Percentiles rank a stretch among this genome's conserved stretches.
These are phyloP conservation scores for Timema cristinae DNA, from an alignment of 2,888 invertebrate genomes.

Conservation along the genomic window DNA sequence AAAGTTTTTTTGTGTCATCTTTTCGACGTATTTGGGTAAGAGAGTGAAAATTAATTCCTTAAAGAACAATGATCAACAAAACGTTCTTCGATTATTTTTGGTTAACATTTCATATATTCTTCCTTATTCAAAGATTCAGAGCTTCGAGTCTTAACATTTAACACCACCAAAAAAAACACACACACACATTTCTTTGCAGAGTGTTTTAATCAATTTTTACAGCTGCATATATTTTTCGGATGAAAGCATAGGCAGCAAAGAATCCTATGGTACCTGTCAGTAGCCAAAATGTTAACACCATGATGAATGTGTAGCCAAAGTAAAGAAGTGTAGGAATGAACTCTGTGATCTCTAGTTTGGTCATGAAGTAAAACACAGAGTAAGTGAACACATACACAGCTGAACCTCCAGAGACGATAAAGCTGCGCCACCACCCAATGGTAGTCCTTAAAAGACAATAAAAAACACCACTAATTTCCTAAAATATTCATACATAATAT, in stretches of 20 bases:
- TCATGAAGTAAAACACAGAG: slow-evolving; percentile 94
- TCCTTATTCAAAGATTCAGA: no score
- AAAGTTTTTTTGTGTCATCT: no score
- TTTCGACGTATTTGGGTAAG: no score
- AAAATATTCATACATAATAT: not conserved
- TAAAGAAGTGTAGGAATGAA: slow-evolving; percentile 95
- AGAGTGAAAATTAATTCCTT: no score
- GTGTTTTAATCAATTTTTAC: slow-evolving; percentile 86
- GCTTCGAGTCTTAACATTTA: no score
- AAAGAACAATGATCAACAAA: no score
- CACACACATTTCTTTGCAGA: no score
- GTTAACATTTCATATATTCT: no score
- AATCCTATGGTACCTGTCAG: slow-evolving; percentile 97
- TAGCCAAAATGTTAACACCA: slow-evolving; percentile 97
- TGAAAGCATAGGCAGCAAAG: slow-evolving; percentile 94
- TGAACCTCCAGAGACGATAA: slow-evolving; percentile 92
- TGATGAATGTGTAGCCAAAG: slow-evolving; percentile 90
- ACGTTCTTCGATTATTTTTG: no score
- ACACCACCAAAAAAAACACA: no score
- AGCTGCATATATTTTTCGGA: slow-evolving; percentile 93
- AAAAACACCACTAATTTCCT: slow-evolving; percentile 13
- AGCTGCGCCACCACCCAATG: slow-evolving; percentile 99
- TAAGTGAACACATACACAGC: slow-evolving; percentile 92
- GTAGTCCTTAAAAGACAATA: slow-evolving; percentile 69
- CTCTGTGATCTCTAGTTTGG: slow-evolving; percentile 94